Base-by-base conservation (phyloP, 2,888 invertebrate genomes). In the Argynnis bischoffii region DNA sequence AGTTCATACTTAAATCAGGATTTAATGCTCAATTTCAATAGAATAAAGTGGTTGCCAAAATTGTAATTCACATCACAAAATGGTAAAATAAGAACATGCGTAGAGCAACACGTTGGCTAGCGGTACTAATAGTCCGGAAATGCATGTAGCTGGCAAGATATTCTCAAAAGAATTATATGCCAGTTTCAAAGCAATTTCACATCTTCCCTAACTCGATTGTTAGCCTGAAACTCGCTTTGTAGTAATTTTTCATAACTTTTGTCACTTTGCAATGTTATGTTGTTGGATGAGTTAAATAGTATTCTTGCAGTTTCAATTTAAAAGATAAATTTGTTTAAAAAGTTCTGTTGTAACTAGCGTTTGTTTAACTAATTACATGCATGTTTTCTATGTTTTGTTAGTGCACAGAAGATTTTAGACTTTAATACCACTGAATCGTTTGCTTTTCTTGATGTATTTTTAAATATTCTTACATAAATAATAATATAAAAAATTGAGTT, bases 111-210 rank as follows among this genome's bases (percentile, higher is more conserved):
- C 75, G 79, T 79, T 80, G 78, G 79, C 74, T 72, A 72, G 78
- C 74, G 76, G 65, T 70, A 61, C 74, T 80, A 79, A 80, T 78
- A 77, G 77, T 72, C 70, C 72, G 69, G 72, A 70, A 75, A 73
- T 74, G 77, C 74, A 75, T 75, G 78, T 80, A 41, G 35, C 79
- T 83, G 86, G 86, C 87, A 87, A 87, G 86, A 86, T 82, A 80
- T 77, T 82, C 76, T 70, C 72, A 73, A 77, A 41, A 74, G 73
- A 76, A 87, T 88, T 82, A 84, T 82, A 84, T 81, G 80, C 81
- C 79, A 83, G 82, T 81, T 84, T 79, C 80, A 75, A 79, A 76
- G 76, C 77, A 79, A 79, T 79, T 80, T 79, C 77, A 77, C 82
- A 84, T 87, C 86, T 82, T 81, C 80, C 69, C 72, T 74, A 75